Conservation (phyloP, 30 jellyfish, hydroid and myxozoan species). For the Cassiopea xamachana region DNA sequence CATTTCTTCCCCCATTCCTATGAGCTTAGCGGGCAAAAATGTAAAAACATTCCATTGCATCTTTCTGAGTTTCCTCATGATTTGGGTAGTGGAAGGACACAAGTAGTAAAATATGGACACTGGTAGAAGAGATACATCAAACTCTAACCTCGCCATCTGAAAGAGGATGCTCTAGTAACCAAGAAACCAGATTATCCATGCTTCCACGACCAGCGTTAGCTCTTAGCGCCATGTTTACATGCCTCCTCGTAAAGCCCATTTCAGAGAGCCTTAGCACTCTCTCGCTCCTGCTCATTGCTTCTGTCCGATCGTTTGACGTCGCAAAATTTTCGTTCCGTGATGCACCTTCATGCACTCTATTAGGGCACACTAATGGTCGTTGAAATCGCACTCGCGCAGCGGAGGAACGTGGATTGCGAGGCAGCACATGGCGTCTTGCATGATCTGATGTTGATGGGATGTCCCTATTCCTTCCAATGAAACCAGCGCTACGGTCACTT, state of each 20-base stretch:
- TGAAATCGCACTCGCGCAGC: background rate
- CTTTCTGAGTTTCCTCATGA: too few species aligned
- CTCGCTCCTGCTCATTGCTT: background rate
- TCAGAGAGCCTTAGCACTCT: constrained; percentile 36
- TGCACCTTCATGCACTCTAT: background rate
- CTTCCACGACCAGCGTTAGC: constrained; percentile 54
- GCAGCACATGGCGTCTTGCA: background rate
- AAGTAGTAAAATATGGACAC: background rate
- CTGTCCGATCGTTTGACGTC: background rate
- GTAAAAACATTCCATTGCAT: too few species aligned
- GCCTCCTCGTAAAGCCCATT: constrained; percentile 86
- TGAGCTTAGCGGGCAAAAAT: too few species aligned
- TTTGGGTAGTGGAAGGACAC: background rate
- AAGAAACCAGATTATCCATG: constrained; percentile 69
- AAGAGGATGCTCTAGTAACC: constrained; percentile 88
- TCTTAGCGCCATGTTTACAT: constrained; percentile 64
- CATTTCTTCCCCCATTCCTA: too few species aligned
- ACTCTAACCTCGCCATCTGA: constrained; percentile 70
- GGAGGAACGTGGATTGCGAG: background rate
- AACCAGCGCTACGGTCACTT: background rate
- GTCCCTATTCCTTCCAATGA: background rate
- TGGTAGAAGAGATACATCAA: background rate
- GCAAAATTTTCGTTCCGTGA: background rate
- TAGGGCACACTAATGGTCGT: background rate
- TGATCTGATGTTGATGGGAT: background rate